Evolutionary conservation across 1,140 invertebrate species (phyloP), one percentile per base, ranked within the genome.

Genomic region (Grapholita molesta): DNA sequence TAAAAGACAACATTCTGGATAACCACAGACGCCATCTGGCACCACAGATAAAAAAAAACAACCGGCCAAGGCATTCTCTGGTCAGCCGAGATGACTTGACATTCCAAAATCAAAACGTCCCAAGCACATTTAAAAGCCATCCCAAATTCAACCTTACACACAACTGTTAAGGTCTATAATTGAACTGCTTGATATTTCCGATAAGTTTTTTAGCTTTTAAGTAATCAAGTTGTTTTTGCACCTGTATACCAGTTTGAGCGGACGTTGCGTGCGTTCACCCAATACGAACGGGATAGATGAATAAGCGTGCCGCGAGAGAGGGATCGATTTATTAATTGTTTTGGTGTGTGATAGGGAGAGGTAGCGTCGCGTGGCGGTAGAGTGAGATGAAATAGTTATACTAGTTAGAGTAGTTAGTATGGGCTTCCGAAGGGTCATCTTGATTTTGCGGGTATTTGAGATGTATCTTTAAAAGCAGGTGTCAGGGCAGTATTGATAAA

Each of bases 181-280:
- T 21, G 18, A 65, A 65, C 3, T 3, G n/a, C 15, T 38, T 12
- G n/a, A 65, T 18, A 38, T 11, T 35, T 15, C 18, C 18, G 2
- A 48, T 48, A 48, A 15, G 35, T n/a, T 3, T 48, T 48, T 48
- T 48, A 21, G 4, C 42, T 48, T 48, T 48, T 48, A 9, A 48
- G 21, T 7, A 21, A 48, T 18, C 15, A 9, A 48, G 42, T 48
- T 61, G 76, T 76, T 82, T 86, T 86, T 84, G 79, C 84, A 86
- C 84, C 84, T 86, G 84, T 86, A 53, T 77, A 86, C 84, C 72
- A 68, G 84, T 86, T 79, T 72, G 69, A 78, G 70, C 84, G 84
- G 84, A 86, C 83, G 84, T 82, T 21, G 65, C 77, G 84, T 73
- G 24, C 84, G 75, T 86, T 86, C 74, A 84, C 84, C 84, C 74